phyloP scores from a whole-genome alignment of 2,888 invertebrate genomes.

The Andrena camellia region DNA sequence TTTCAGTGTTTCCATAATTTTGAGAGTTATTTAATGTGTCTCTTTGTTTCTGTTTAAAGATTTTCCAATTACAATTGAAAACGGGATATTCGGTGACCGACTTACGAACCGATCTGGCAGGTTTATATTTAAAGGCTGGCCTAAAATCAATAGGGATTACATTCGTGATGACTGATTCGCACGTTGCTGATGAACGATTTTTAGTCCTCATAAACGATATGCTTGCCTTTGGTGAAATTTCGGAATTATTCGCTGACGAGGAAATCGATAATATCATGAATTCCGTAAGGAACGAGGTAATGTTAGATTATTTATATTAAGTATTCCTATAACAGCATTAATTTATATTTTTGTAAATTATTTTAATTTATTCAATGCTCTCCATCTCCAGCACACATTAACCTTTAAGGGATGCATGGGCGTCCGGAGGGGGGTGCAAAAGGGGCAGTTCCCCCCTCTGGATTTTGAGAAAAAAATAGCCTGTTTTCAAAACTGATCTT shows the following conservation, averaged over 20 bases:
- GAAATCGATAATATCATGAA: conserved; percentile 95
- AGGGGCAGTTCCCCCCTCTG: too few species aligned
- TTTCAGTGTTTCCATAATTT: not conserved
- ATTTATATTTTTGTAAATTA: not conserved
- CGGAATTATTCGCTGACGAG: conserved; percentile 95
- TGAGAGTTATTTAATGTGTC: not conserved
- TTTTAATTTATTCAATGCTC: too few species aligned
- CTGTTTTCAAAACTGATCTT: too few species aligned
- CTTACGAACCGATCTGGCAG: conserved; percentile 90
- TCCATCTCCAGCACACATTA: too few species aligned
- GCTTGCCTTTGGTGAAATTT: conserved; percentile 97
- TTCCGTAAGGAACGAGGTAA: conserved; percentile 90
- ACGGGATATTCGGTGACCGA: conserved; percentile 95
- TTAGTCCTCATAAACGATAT: conserved; percentile 97
- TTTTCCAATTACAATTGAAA: conserved; percentile 96
- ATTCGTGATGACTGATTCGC: conserved; percentile 97
- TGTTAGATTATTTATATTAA: not conserved
- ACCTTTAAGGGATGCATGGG: too few species aligned
- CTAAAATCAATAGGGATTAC: conserved; percentile 93
- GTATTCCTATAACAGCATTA: not conserved
- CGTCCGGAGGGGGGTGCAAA: too few species aligned
- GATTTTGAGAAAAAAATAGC: too few species aligned
- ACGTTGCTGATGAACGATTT: conserved; percentile 96
- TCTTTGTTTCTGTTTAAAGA: conserved; percentile 80
- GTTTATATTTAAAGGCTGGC: conserved; percentile 94